A percentile compares a stretch with the other conserved stretches of the same genome.
Conservation (phyloP, 2,888 invertebrate genomes). For the Poecilus cupreus region DNA sequence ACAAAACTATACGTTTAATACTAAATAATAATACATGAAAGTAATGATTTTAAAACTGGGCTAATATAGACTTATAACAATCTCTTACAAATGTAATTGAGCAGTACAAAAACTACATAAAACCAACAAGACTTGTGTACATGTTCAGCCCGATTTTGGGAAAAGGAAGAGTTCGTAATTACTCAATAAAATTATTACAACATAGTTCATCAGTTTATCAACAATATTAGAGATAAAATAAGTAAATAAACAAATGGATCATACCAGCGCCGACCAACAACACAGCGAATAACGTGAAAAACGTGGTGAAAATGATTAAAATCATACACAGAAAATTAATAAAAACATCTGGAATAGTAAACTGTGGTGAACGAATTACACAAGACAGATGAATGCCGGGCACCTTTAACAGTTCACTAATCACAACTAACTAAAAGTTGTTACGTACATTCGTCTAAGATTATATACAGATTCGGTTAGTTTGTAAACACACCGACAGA, state of each 20-base stretch:
- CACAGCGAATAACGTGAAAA: conserved; percentile 39
- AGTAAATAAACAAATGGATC: not conserved
- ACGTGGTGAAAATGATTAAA: conserved; percentile 46
- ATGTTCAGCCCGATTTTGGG: too few species aligned
- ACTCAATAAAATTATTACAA: too few species aligned
- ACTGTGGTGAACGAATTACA: conserved; percentile 21
- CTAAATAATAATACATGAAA: too few species aligned
- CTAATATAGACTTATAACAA: too few species aligned
- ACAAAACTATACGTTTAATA: too few species aligned
- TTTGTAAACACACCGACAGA: conserved; percentile 14
- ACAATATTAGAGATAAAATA: not conserved
- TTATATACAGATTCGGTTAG: conserved; percentile 42
- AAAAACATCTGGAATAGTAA: conserved; percentile 1
- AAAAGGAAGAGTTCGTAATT: too few species aligned
- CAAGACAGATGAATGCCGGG: conserved; percentile 22
- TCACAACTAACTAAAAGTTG: conserved; percentile 51
- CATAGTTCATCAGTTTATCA: not conserved
- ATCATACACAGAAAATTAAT: conserved; percentile 29
- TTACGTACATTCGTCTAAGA: conserved; percentile 46
- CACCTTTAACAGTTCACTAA: conserved; percentile 41
- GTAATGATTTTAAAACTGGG: too few species aligned
- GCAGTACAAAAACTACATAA: too few species aligned
- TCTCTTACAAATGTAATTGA: too few species aligned
- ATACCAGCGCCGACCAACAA: conserved; percentile 55
- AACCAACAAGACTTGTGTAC: too few species aligned